Percentiles rank a stretch among this genome's conserved stretches.
Conservation (phyloP, 2,888 invertebrate species). For the Megastigmus dorsalis region DNA sequence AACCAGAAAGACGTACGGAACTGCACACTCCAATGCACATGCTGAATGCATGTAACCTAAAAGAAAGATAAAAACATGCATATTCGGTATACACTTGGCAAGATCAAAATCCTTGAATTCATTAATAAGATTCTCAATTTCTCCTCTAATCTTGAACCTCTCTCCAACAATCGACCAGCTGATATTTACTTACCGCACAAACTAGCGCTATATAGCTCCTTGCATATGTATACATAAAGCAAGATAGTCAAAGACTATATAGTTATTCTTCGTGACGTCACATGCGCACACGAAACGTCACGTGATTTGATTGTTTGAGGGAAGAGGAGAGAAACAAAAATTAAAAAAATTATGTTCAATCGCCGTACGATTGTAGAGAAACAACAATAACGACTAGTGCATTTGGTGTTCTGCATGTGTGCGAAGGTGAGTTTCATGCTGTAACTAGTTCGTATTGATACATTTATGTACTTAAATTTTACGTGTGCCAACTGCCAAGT, state of each 20-base stretch:
- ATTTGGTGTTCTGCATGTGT: not conserved
- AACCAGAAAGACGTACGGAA: not conserved
- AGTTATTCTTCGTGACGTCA: slow-evolving; percentile 2
- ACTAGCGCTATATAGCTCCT: no score
- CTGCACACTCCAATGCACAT: no score
- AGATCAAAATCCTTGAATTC: not conserved
- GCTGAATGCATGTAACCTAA: no score
- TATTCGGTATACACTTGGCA: no score
- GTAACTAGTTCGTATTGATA: not conserved
- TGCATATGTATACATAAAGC: no score
- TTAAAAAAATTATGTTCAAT: slow-evolving; percentile 12
- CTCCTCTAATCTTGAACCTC: not conserved
- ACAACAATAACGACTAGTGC: not conserved
- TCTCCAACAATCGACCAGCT: not conserved
- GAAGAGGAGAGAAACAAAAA: slow-evolving; percentile 2
- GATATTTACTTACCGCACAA: slow-evolving; percentile 1
- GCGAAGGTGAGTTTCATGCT: not conserved
- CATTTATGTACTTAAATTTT: not conserved
- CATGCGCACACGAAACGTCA: not conserved
- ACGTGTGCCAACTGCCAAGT: no score
- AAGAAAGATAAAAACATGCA: no score
- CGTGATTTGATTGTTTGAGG: slow-evolving; percentile 31
- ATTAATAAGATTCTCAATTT: not conserved
- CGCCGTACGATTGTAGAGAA: not conserved
- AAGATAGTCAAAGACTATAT: no score